Evolutionary conservation across 2,888 invertebrate species (phyloP).

Genomic region (Troides aeacus): DNA sequence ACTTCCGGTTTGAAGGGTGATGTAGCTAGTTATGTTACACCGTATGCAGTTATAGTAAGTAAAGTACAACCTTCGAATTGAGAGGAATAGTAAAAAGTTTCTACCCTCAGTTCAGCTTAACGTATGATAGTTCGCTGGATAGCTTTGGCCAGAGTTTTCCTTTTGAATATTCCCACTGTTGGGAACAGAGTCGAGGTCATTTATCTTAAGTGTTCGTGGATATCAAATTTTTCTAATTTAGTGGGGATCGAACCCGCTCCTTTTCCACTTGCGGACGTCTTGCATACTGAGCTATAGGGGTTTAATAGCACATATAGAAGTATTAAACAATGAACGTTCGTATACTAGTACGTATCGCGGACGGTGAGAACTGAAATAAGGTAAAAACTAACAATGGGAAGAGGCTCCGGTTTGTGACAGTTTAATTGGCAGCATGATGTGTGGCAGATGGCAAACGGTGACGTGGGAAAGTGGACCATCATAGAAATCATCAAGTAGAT

Average conservation of each 20-base stretch:
- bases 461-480: conserved; percentile 14
- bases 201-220: too few species aligned
- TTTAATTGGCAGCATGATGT: conserved; percentile 7
- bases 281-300: too few species aligned
- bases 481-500: conserved; percentile 5
- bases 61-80: not conserved
- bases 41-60: too few species aligned
- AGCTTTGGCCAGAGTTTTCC: not conserved
- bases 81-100: not conserved
- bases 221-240: too few species aligned
- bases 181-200: too few species aligned
- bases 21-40: too few species aligned
- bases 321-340: not conserved
- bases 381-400: conserved; percentile 11
- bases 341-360: not conserved
- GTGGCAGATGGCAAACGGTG: conserved; percentile 1
- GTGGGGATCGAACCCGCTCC: too few species aligned
- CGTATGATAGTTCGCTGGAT: not conserved
- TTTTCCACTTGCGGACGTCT: too few species aligned
- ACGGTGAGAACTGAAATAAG: conserved; percentile 3
- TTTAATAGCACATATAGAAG: not conserved
- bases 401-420: conserved; percentile 6
- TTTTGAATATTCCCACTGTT: too few species aligned
- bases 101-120: not conserved
- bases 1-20: too few species aligned